Evolutionary conservation across 1,140 invertebrate genomes (phyloP).

Genomic region (Heliconius melpomene): DNA sequence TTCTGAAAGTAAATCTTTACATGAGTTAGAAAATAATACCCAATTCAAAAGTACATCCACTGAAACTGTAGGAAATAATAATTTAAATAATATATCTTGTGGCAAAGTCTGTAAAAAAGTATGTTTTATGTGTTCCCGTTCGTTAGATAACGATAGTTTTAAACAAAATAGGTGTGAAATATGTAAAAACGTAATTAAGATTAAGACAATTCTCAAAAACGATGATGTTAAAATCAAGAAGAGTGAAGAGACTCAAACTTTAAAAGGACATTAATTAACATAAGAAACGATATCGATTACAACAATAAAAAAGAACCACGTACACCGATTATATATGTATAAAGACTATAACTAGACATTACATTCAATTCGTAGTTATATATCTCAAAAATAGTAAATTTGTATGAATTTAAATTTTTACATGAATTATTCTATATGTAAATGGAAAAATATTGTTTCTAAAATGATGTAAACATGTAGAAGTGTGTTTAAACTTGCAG

Average conservation of each 20-base stretch:
- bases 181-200: background rate
- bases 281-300: background rate
- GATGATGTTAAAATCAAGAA: background rate
- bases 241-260: slow-evolving; percentile 8
- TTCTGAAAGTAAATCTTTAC: background rate
- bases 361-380: background rate
- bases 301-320: background rate
- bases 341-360: background rate
- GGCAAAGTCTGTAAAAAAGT: background rate
- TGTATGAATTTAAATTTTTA: background rate
- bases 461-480: background rate
- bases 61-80: background rate
- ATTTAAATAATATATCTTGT: background rate
- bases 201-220: background rate
- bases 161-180: slow-evolving; percentile 8
- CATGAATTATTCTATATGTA: background rate
- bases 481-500: background rate
- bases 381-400: background rate
- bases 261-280: background rate
- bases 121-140: background rate
- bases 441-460: background rate
- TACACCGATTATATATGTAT: background rate
- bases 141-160: background rate
- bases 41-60: background rate
- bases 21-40: background rate